These are phyloP conservation scores for Aurelia sp. DNA, from an alignment of 30 jellyfish, hydroid and myxozoan genomes.

Conservation along the genomic window DNA sequence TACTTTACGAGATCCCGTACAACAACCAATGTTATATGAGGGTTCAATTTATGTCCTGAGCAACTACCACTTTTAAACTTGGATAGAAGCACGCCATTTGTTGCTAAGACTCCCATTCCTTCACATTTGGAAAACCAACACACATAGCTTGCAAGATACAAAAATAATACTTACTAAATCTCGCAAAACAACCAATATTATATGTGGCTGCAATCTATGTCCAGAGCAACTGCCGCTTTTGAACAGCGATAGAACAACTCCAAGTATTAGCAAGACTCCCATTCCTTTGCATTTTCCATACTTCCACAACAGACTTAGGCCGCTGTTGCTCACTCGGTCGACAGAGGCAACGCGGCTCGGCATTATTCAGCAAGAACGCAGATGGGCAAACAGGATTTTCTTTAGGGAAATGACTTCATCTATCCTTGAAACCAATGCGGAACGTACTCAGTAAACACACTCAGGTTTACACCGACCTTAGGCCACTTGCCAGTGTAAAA, in stretches of 20 bases:
- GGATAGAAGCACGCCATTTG: conserved; percentile 1
- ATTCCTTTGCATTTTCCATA: conserved; percentile 32
- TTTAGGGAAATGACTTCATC: conserved; percentile 33
- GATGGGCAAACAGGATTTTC: conserved; percentile 45
- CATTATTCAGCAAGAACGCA: conserved; percentile 61
- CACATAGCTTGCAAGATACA: background rate
- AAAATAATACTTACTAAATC: conserved; percentile 79
- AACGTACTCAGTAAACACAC: background rate
- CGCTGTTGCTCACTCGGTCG: background rate
- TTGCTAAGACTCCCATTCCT: conserved; percentile 7
- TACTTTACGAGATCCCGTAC: conserved; percentile 89
- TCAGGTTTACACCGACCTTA: background rate
- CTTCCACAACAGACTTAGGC: conserved; percentile 9
- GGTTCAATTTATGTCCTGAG: conserved; percentile 43
- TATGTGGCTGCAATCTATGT: conserved; percentile 88
- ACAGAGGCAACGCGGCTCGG: background rate
- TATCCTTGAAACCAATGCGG: background rate
- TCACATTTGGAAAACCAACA: conserved; percentile 10
- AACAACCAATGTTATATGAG: conserved; percentile 81
- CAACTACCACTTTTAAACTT: background rate
- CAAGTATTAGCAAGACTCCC: conserved; percentile 14
- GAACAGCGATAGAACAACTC: conserved; percentile 8
- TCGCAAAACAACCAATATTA: conserved; percentile 83
- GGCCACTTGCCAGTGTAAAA: background rate
- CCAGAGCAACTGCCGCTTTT: conserved; percentile 21